Base-by-base conservation (phyloP, 2,888 invertebrate genomes). In the Drosophila suboccidentalis region DNA sequence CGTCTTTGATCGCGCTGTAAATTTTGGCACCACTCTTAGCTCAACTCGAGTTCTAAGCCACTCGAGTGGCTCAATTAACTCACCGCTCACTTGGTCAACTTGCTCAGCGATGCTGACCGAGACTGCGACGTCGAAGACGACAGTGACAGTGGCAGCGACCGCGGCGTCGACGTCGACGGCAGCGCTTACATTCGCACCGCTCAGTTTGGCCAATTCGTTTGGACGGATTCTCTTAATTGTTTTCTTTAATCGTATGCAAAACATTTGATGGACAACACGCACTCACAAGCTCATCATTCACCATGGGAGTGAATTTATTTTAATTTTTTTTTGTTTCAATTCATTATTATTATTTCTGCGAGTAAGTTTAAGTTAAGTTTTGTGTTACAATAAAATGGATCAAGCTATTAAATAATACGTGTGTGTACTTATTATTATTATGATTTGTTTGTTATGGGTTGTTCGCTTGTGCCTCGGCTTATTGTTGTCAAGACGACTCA, bases 211-310 rank as follows among this genome's bases (percentile, higher is more conserved):
- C 66, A 85, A 86, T 72, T 78, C 87, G 73, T 44, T 86, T 67
- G 71, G 67, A 75, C 71, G 67, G 72, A 83, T 83, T 90, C 89
- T 80, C 89, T 90, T 86, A 80, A 90, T 87, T 87, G 89, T 90
- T 87, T 88, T 89, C 80, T 78, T 83, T 86, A 90, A 89, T 75
- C 71, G 69, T 87, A 89, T 90, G 89, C 90, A 80, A 90, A 90
- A 81, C 78, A 80, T 90, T 87, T 87, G 90, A 90, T 89, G 87
- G 87, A 87, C 85, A 90, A 70, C 88, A 71, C 74, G 71, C 68
- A 71, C 64, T 61, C 55, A 75, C 59, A 63, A 11, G 53, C 47
- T 32, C 36, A 43, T 64, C 55, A 54, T 58, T 50, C 59, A 38
- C 54, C 46, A 36, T 49, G 47, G 63, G 65, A 75, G 62, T 65